Conservation (phyloP, 2,797 vertebrate species). For the Manis crassicaudata region DNA sequence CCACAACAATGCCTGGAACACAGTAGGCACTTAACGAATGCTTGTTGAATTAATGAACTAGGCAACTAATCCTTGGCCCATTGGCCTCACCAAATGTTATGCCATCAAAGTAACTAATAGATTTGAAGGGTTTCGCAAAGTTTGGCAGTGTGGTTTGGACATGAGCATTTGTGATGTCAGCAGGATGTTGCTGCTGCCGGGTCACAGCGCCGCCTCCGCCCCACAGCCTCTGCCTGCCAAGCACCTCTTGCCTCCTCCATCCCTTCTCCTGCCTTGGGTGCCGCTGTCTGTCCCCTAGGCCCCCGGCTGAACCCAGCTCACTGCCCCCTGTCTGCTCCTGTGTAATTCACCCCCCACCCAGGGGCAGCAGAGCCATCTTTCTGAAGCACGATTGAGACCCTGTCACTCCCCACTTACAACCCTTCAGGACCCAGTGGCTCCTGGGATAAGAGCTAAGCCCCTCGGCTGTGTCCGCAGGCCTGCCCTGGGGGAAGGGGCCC, state of each 20-base stretch:
- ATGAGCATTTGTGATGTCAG: not conserved
- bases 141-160: not conserved
- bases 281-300: not conserved
- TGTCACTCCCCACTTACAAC: not conserved
- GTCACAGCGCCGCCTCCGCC: fast-evolving
- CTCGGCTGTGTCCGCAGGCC: not conserved
- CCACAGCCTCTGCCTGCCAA: not conserved
- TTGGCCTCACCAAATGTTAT: not conserved
- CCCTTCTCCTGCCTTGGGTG: not conserved
- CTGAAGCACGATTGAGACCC: not conserved
- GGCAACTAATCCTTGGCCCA: not conserved
- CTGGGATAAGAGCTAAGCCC: not conserved
- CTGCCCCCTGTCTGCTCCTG: not conserved
- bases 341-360: not conserved
- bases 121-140: not conserved
- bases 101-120: not conserved
- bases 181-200: fast-evolving
- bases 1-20: not conserved
- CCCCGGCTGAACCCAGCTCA: not conserved
- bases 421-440: not conserved
- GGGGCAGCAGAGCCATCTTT: not conserved
- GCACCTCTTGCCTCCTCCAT: not conserved
- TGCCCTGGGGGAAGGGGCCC: not conserved
- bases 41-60: not conserved
- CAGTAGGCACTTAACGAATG: not conserved